Evolutionary conservation across 2,888 invertebrate genomes (phyloP).

Genomic region (Auanema sp.): DNA sequence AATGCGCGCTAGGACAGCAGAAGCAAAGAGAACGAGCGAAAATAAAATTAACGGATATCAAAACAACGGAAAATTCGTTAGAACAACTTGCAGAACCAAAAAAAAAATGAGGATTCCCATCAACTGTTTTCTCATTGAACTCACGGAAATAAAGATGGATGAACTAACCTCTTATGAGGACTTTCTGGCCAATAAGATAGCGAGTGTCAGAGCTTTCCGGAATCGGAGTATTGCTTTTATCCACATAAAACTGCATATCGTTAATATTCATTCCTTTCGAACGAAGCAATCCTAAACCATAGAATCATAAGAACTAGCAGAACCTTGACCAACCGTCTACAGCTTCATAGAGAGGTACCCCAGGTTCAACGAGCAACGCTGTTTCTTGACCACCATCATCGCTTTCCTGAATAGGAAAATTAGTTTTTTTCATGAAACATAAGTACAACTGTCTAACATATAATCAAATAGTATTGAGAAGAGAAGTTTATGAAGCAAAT

Average conservation of each 20-base stretch:
- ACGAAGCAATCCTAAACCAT: conserved; percentile 69
- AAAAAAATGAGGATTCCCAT: conserved; percentile 8
- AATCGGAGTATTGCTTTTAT: conserved; percentile 73
- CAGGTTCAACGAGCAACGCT: conserved; percentile 18
- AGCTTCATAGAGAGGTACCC: conserved; percentile 27
- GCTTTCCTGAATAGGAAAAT: conserved; percentile 23
- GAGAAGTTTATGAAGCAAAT: too few species aligned
- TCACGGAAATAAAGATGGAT: neutral
- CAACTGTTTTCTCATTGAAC: neutral
- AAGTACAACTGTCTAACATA: conserved; percentile 1
- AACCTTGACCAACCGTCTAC: conserved; percentile 29
- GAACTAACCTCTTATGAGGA: conserved; percentile 72
- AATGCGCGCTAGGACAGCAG: neutral
- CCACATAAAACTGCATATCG: conserved; percentile 73
- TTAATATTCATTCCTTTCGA: conserved; percentile 73
- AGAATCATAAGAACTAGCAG: neutral
- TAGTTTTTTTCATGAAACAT: neutral
- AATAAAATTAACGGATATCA: neutral
- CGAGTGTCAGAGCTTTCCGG: conserved; percentile 72
- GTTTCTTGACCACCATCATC: conserved; percentile 24
- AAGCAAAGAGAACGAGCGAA: neutral
- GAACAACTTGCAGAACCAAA: conserved; percentile 8
- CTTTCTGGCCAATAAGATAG: conserved; percentile 73
- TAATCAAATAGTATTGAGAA: too few species aligned
- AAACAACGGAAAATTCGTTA: conserved; percentile 10